Percentiles rank a stretch among this genome's conserved stretches.
phyloP scores from a whole-genome alignment of 2,797 vertebrate species.

The Falco naumanni region DNA sequence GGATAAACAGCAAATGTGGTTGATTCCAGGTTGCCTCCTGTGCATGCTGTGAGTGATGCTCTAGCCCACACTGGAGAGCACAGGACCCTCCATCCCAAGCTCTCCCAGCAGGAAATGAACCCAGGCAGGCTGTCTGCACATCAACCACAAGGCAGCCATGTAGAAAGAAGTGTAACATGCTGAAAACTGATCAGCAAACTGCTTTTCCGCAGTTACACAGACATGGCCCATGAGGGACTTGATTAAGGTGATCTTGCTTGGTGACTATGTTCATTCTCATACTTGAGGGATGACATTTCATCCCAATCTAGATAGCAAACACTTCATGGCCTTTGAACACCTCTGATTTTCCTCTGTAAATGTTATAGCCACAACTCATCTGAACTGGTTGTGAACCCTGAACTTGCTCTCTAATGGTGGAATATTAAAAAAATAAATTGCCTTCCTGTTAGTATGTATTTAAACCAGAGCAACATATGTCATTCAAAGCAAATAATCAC shows the following conservation, averaged over 20 bases:
- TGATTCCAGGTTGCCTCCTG: background rate
- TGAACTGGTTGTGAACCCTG: background rate
- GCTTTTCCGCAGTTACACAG: background rate
- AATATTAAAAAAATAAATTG: background rate
- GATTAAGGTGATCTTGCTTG: background rate
- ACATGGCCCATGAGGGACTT: background rate
- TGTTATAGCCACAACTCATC: background rate
- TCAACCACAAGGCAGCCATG: background rate
- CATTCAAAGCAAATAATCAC: background rate
- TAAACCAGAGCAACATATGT: background rate
- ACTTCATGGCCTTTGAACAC: background rate
- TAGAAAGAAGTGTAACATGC: background rate
- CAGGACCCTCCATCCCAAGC: background rate
- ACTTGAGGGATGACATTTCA: background rate
- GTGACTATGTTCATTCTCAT: background rate
- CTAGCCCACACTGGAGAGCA: background rate
- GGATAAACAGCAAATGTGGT: background rate
- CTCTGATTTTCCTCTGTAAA: background rate
- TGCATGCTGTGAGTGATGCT: background rate
- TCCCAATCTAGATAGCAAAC: background rate
- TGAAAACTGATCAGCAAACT: background rate
- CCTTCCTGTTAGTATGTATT: background rate
- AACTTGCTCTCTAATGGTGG: background rate
- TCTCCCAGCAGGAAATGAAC: background rate
- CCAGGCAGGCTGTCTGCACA: background rate